A percentile compares a stretch with the other conserved stretches of the same genome.
Conservation (phyloP, 2,888 invertebrate genomes). For the Camptogramma bilineatum region DNA sequence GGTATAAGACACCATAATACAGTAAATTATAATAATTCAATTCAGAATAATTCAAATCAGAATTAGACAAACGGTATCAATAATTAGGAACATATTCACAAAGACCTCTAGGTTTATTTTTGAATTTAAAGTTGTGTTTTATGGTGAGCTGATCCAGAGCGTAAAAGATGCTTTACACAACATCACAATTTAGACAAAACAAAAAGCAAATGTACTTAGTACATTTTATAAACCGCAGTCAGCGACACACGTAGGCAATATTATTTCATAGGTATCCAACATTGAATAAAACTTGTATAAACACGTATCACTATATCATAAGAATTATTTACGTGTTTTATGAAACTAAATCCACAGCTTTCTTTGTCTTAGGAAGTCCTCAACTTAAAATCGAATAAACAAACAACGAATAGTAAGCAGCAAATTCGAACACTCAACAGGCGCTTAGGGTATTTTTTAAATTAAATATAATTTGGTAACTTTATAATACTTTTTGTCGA, state of each 20-base stretch:
- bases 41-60: background rate
- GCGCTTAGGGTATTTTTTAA: background rate
- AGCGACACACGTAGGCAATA: constrained; percentile 21
- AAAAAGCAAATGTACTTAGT: constrained; percentile 25
- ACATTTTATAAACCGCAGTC: constrained; percentile 23
- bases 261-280: constrained; percentile 18
- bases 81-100: background rate
- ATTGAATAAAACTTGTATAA: constrained; percentile 24
- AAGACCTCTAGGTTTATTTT: background rate
- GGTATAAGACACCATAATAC: background rate
- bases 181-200: constrained; percentile 23
- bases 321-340: constrained; percentile 26
- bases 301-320: constrained; percentile 38
- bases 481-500: constrained; percentile 3
- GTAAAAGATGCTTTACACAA: constrained; percentile 16
- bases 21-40: too few relatives aligned
- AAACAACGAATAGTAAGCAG: background rate
- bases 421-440: background rate
- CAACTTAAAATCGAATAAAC: background rate
- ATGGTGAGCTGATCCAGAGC: background rate
- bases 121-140: background rate
- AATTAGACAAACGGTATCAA: background rate
- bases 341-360: constrained; percentile 37
- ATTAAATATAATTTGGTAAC: constrained; percentile 23
- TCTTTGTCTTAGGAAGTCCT: constrained; percentile 34